Evolutionary conservation across 2,888 invertebrate genomes (phyloP).

Genomic region (Tachina fera): DNA sequence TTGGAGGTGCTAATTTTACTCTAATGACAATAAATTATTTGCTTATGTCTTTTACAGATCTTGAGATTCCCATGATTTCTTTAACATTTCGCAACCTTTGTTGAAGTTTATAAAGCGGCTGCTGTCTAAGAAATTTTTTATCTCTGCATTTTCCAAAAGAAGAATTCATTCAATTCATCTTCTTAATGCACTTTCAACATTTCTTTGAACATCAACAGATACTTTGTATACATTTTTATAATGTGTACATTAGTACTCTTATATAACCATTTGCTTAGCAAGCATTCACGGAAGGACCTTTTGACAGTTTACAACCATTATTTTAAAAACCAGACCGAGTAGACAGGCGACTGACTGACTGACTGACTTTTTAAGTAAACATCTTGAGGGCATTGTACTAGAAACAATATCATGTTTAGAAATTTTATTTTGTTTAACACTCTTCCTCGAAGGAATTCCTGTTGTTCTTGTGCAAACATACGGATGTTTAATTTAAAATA

Average conservation of each 20-base stretch:
- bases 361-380: constrained; percentile 12
- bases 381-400: constrained; percentile 42
- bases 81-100: neutral
- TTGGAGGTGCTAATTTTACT: no score
- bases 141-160: neutral
- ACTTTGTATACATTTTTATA: neutral
- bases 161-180: constrained; percentile 37
- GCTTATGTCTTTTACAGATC: neutral
- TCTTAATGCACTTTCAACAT: constrained; percentile 2
- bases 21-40: neutral
- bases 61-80: neutral
- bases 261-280: neutral
- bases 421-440: constrained; percentile 33
- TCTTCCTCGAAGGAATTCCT: constrained; percentile 20
- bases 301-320: neutral
- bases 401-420: constrained; percentile 34
- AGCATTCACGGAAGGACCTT: neutral
- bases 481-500: neutral
- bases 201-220: neutral
- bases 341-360: neutral
- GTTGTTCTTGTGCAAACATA: neutral
- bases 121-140: neutral
- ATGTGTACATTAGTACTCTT: neutral
- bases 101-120: neutral
- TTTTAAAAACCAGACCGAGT: constrained; percentile 7